Evolutionary conservation across 1,140 invertebrate genomes (phyloP).

Genomic region (Thalassaphorura encarpata): DNA sequence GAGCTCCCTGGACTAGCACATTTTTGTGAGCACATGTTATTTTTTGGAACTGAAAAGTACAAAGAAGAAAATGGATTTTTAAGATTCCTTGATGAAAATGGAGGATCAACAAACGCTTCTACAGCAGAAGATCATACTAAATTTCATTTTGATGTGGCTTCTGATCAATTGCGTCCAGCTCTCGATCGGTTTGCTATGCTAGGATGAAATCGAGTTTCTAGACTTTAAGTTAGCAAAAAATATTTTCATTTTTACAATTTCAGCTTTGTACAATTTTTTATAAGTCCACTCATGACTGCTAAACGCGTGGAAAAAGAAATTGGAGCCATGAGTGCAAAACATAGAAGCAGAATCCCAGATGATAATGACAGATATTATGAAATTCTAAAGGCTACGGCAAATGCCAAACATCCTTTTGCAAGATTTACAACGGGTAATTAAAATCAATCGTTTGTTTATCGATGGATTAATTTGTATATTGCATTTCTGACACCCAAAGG

Average conservation of each 20-base stretch:
- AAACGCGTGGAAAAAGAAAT: conserved; percentile 81
- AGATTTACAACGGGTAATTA: conserved; percentile 21
- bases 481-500: conserved; percentile 40
- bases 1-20: conserved; percentile 80
- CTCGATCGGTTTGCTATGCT: conserved; percentile 34
- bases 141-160: conserved; percentile 42
- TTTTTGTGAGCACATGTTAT: conserved; percentile 94
- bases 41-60: conserved; percentile 82
- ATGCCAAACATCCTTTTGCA: conserved; percentile 40
- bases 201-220: not conserved
- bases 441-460: not conserved
- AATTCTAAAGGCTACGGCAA: conserved; percentile 68
- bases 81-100: not conserved
- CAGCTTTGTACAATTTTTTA: conserved; percentile 93
- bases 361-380: conserved; percentile 82
- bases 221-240: not conserved
- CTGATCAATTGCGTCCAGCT: conserved; percentile 37
- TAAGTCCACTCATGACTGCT: conserved; percentile 81
- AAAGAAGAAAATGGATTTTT: conserved; percentile 66
- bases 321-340: conserved; percentile 90
- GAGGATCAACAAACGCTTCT: conserved; percentile 47
- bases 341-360: conserved; percentile 82
- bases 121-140: conserved; percentile 43
- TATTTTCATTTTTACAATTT: conserved; percentile 17
- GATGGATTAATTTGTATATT: not conserved